Conservation (phyloP, 2,888 invertebrate genomes). For the Halictus quadricinctus region DNA sequence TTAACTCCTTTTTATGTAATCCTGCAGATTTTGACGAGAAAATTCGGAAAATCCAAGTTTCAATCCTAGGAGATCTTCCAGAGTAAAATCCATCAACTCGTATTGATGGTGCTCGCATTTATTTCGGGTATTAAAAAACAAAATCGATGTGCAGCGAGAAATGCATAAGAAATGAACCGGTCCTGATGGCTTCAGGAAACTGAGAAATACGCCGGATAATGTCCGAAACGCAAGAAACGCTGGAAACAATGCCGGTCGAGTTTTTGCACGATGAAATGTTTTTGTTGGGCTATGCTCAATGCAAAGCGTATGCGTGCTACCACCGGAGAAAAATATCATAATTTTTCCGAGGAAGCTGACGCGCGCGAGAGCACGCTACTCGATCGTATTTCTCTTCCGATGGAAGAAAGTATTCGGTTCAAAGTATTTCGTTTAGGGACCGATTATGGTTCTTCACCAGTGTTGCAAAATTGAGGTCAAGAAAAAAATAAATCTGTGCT, state of each 20-base stretch:
- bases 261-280: background rate
- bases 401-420: background rate
- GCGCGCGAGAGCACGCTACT: background rate
- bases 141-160: background rate
- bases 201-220: constrained; percentile 2
- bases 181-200: background rate
- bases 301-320: background rate
- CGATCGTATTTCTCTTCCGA: background rate
- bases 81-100: too few relatives aligned
- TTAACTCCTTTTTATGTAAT: too few relatives aligned
- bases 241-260: background rate
- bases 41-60: too few relatives aligned
- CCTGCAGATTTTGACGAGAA: too few relatives aligned
- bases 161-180: constrained; percentile 3
- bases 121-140: background rate
- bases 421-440: background rate
- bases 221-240: background rate
- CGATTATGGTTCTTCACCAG: background rate
- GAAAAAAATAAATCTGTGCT: background rate
- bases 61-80: too few relatives aligned
- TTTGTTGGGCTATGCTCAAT: background rate
- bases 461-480: background rate
- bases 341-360: background rate
- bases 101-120: background rate
- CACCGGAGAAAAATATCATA: background rate